Percentiles rank a stretch among this genome's conserved stretches.
Evolutionary conservation across 1,140 invertebrate species (phyloP).

Genomic region (Anastrepha ludens): DNA sequence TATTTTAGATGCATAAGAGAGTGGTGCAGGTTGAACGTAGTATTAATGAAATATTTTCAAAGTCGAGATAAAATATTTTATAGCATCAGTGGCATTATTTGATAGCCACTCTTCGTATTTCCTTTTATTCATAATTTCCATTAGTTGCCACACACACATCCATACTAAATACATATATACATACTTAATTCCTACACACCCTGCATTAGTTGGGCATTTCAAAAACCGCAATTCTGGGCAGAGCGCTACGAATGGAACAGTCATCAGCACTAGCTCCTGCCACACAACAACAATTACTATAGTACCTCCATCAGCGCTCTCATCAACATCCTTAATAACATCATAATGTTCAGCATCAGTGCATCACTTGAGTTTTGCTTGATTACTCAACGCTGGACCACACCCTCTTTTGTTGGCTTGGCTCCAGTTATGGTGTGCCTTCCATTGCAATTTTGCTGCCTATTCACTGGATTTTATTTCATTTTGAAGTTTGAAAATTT

Average conservation of each 20-base stretch:
- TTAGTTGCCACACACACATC: neutral
- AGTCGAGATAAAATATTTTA: no score
- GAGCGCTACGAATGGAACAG: neutral
- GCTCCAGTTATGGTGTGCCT: neutral
- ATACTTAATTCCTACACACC: neutral
- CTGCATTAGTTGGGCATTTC: conserved; percentile 13
- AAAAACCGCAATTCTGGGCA: neutral
- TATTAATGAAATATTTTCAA: no score
- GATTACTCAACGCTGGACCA: conserved; percentile 12
- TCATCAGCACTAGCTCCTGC: neutral
- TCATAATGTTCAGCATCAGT: conserved; percentile 44
- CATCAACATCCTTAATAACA: conserved; percentile 37
- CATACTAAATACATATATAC: neutral
- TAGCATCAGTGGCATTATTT: no score
- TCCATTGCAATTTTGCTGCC: neutral
- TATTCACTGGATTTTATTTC: conserved; percentile 11
- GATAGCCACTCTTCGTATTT: no score
- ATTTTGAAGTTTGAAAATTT: conserved; percentile 20
- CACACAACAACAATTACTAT: neutral
- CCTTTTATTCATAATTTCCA: neutral
- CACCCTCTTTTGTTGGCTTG: neutral
- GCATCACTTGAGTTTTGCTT: conserved; percentile 45
- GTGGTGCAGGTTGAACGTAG: no score
- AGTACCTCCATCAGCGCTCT: conserved; percentile 1
- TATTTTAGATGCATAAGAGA: no score